These are phyloP conservation scores for Morus bassanus DNA, from an alignment of 2,797 vertebrate genomes.

Conservation along the genomic window DNA sequence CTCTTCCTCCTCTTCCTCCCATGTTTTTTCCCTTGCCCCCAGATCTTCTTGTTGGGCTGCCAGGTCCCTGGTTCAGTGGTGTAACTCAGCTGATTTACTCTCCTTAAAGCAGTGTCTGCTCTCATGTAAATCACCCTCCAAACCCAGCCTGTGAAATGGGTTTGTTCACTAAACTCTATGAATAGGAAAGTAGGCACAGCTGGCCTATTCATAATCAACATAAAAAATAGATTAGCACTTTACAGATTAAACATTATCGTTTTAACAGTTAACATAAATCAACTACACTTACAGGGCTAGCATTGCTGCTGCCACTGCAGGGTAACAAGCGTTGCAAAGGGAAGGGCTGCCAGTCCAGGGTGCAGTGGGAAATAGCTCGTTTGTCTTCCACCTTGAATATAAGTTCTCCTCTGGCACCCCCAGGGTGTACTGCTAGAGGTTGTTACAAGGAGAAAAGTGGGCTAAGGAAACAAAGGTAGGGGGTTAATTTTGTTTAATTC, in stretches of 20 bases:
- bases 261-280: slow-evolving; percentile 80
- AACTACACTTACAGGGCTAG: slow-evolving; percentile 53
- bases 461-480: background rate
- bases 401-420: background rate
- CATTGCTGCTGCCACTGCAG: background rate
- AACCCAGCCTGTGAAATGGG: slow-evolving; percentile 69
- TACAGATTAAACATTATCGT: slow-evolving; percentile 83
- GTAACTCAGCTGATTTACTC: slow-evolving; percentile 20
- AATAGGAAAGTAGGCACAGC: slow-evolving; percentile 84
- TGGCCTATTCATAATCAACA: slow-evolving; percentile 84
- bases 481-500: slow-evolving; percentile 5
- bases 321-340: background rate
- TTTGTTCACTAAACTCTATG: slow-evolving; percentile 72
- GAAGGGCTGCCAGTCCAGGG: background rate
- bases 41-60: background rate
- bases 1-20: background rate
- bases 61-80: background rate
- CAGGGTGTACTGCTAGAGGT: background rate
- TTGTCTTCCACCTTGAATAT: background rate
- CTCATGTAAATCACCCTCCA: slow-evolving; percentile 38
- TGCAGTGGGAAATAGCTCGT: background rate
- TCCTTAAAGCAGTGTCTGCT: slow-evolving; percentile 18
- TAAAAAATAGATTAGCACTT: slow-evolving; percentile 83
- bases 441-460: background rate
- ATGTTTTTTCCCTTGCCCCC: background rate